Evolutionary conservation across 2,113 vertebrate genomes (phyloP).

Genomic region (Megalops atlanticus): DNA sequence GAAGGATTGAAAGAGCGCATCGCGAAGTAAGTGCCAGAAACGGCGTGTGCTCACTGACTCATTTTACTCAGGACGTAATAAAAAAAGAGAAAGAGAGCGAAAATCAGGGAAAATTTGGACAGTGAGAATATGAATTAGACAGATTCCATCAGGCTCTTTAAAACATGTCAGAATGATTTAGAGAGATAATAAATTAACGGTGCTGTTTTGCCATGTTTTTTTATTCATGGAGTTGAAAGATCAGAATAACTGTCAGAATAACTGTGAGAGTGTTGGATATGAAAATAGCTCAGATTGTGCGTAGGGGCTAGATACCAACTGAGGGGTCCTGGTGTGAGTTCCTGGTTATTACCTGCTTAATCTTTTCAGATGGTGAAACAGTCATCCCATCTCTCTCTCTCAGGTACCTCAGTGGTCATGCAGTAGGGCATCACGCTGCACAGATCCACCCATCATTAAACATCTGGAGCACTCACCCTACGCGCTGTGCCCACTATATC

Average conservation of each 20-base stretch:
- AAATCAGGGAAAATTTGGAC: neutral
- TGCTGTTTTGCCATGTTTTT: constrained; percentile 20
- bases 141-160: constrained; percentile 14
- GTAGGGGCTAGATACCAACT: neutral
- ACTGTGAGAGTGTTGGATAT: neutral
- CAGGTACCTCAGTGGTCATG: neutral
- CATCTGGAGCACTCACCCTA: neutral
- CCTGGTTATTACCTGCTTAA: neutral
- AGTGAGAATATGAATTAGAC: constrained; percentile 31
- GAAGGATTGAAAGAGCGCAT: neutral
- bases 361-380: neutral
- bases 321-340: neutral
- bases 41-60: constrained; percentile 3
- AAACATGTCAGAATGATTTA: constrained; percentile 19
- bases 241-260: constrained; percentile 11
- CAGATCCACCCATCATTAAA: neutral
- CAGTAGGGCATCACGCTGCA: neutral
- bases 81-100: constrained; percentile 2
- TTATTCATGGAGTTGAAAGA: constrained; percentile 11
- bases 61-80: constrained; percentile 16
- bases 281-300: neutral
- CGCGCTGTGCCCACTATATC: neutral
- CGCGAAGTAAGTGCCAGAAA: neutral
- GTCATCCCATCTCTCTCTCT: neutral
- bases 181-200: constrained; percentile 21